Base-by-base conservation (phyloP, 2,113 vertebrate species). In the Rhinolophus sinicus region DNA sequence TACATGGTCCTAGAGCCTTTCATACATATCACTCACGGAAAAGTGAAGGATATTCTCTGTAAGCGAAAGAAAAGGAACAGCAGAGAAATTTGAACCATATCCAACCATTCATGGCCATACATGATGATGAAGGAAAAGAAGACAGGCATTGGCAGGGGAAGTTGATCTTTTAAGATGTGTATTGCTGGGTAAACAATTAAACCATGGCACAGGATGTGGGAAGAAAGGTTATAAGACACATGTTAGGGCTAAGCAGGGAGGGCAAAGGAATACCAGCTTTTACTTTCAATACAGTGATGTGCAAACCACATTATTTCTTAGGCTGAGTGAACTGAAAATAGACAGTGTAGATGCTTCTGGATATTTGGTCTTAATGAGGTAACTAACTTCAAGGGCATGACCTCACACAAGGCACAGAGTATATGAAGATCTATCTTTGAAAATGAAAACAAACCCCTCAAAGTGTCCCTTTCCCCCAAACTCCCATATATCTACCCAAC, bases 381-480 rank as follows among this genome's bases (percentile, higher is more conserved):
- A 58, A 77, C 73, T 89, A 58, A 86, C 13, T 78, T 64, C 13
- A 87, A 62, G 50, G 13, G 30, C 8, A 72, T 58, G 72, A 19
- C 2, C 76, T 95, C 60, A 83, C 54, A 85, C 1, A 90, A 70
- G 83, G 82, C 90, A 89, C 89, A 19, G 38, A 92, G 0, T 60
- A 67, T 47, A 65, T 35, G 11, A 56, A 82, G 35, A 89, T 15
- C 50, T 85, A 83, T 85, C 93, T 96, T 96, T 38, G 44, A 92
- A 97, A 72, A 86, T 47, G 19, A 97, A 98, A 56, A 96, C 1
- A 2, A 82, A 76, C 38, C 18, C 38, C 54, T 77, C 10, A 47
- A 70, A 96, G 16, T 6, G 7, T 13, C 70, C 11, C 8, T 11
- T 75, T 35, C 8, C 30, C 11, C 10, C 26, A 35, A 38, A n/a